Evolutionary conservation across 2,113 vertebrate genomes (phyloP), one percentile per base, ranked within the genome.

Genomic region (Paramisgurnus dabryanus): DNA sequence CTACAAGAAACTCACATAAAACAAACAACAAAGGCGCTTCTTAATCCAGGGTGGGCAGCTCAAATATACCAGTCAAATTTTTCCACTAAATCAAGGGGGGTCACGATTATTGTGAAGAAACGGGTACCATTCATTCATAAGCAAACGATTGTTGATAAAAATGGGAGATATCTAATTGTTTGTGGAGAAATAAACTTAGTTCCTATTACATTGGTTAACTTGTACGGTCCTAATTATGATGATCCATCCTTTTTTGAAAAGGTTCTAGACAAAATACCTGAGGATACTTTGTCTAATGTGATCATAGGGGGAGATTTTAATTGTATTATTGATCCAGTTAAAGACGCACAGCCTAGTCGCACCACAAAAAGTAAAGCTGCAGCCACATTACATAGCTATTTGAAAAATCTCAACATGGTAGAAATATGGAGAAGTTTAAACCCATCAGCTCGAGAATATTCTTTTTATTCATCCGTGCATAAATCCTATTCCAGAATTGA

Each of bases 151-250:
- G 3, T 6, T 4, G 65, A 67, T 6, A 18, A 67, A 8, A 45
- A 45, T 5, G 65, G 41, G 5, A 45, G 65, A 67, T 67, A 67
- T 13, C 5, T 67, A 18, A 67, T 67, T 45, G 40, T 67, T 4
- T 11, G 41, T 45, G 65, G 65, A 5, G 65, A 67, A 12, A 67
- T 67, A 67, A 18, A 45, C 13, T n/a, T 4, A 18, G 65, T 67
- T 18, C 17, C 17, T 45, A 45, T 67, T 18, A 67, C 15, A 6
- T 10, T 45, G 17, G 66, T 67, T 18, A 67, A 67, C 4, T n/a
- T 67, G 65, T 67, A 67, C 18, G 65, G 65, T 11, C 65, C 41
- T n/a, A 67, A 67, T 67, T 67, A 45, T 4, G 41, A 67, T 18
- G 65, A 67, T 41, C 65, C 7, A 0, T 65, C 11, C 12, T 64